Evolutionary conservation across 2,797 vertebrate species (phyloP).

Genomic region (Gastrophryne carolinensis): DNA sequence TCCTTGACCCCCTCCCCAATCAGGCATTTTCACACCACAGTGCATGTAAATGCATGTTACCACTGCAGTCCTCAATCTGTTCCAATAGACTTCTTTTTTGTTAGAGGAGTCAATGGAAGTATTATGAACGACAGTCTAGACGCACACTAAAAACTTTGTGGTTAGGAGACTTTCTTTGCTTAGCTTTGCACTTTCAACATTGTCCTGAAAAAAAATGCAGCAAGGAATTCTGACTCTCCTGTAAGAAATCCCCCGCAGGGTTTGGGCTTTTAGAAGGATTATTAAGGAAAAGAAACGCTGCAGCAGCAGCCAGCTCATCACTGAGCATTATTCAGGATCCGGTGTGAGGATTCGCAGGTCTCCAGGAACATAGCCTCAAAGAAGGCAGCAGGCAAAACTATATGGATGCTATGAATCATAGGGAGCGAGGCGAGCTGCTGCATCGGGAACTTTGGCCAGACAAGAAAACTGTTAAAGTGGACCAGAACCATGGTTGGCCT

Average conservation of each 20-base stretch:
- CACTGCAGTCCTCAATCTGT: neutral
- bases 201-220: neutral
- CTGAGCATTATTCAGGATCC: neutral
- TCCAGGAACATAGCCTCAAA: neutral
- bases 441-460: too few species aligned
- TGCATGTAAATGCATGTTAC: neutral
- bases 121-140: constrained; percentile 16
- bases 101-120: neutral
- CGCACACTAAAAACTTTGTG: neutral
- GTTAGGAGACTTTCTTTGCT: neutral
- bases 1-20: neutral
- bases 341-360: neutral
- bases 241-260: neutral
- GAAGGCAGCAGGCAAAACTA: neutral
- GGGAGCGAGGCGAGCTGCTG: neutral
- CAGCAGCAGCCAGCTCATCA: neutral
- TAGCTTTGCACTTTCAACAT: constrained; percentile 8
- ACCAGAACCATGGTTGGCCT: too few species aligned
- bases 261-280: neutral
- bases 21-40: neutral
- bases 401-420: neutral
- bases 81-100: neutral
- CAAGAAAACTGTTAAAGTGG: too few species aligned
- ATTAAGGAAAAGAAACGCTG: neutral
- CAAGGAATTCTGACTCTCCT: neutral